Evolutionary conservation across 1,140 invertebrate species (phyloP).

Genomic region (Epicauta chinensis): DNA sequence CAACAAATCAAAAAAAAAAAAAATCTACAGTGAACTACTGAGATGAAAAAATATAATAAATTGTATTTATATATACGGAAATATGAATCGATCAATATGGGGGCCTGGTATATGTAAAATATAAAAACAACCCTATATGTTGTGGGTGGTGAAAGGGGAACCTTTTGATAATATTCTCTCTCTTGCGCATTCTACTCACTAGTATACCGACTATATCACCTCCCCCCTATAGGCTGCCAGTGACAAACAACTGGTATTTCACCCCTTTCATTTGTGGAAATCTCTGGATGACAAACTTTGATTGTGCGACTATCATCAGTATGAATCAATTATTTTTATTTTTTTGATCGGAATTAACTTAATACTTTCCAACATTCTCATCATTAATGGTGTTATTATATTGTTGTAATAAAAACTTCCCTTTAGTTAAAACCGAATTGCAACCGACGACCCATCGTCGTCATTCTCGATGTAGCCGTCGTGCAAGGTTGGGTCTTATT

Average conservation of each 20-base stretch:
- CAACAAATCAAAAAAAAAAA: no score
- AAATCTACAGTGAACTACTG: no score
- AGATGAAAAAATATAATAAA: no score
- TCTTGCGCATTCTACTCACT: constrained; percentile 4
- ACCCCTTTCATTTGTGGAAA: constrained; percentile 17
- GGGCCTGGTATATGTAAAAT: constrained; percentile 27
- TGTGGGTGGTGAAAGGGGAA: constrained; percentile 12
- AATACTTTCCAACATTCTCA: no score
- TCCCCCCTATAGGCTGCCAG: constrained; percentile 21
- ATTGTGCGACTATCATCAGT: constrained; percentile 11
- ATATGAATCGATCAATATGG: constrained; percentile 29
- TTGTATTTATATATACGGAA: constrained; percentile 25
- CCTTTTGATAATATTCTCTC: constrained; percentile 10
- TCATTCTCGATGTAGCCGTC: no score
- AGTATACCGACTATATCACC: no score
- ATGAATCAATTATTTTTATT: no score
- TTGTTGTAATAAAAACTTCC: no score
- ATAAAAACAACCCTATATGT: constrained; percentile 29
- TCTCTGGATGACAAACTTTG: constrained; percentile 23
- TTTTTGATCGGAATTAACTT: no score
- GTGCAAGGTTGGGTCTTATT: constrained; percentile 12
- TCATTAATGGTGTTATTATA: no score
- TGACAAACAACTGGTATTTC: constrained; percentile 32
- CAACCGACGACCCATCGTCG: no score
- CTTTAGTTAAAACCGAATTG: no score